phyloP scores from a whole-genome alignment of 2,797 vertebrate species.

The Coregonus sp. region DNA sequence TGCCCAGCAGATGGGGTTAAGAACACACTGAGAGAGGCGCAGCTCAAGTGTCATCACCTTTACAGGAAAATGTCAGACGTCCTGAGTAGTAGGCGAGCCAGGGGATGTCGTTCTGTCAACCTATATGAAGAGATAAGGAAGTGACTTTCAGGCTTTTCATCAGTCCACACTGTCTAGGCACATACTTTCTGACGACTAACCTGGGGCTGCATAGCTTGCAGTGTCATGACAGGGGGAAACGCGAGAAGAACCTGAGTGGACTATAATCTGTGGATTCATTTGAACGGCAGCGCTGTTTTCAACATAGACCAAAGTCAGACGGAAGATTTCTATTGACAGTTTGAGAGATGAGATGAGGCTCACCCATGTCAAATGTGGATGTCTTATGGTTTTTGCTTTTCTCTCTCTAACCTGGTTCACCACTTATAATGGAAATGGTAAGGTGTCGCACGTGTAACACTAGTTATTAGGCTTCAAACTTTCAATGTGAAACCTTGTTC shows the following conservation, averaged over 20 bases:
- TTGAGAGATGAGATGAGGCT: constrained; percentile 61
- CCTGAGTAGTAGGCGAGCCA: neutral
- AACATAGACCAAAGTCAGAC: neutral
- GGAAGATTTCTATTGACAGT: neutral
- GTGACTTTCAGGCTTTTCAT: neutral
- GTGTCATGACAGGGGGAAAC: neutral
- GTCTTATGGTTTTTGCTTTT: constrained; percentile 38
- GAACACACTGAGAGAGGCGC: neutral
- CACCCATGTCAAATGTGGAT: constrained; percentile 32
- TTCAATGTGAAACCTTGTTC: too few relatives aligned
- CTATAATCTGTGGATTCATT: neutral
- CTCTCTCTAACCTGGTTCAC: constrained; percentile 52
- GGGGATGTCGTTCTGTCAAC: neutral
- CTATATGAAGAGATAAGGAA: neutral
- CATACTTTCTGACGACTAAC: neutral
- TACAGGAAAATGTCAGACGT: neutral
- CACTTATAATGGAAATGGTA: constrained; percentile 47
- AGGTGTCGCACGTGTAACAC: constrained; percentile 15
- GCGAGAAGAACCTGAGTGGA: neutral
- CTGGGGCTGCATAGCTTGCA: neutral
- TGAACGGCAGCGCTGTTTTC: neutral
- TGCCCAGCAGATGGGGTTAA: neutral
- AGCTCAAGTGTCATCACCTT: neutral
- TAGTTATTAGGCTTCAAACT: neutral
- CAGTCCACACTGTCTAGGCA: neutral